These are phyloP conservation scores for Chymomyza procnemis DNA, from an alignment of 2,888 invertebrate species.

Conservation along the genomic window DNA sequence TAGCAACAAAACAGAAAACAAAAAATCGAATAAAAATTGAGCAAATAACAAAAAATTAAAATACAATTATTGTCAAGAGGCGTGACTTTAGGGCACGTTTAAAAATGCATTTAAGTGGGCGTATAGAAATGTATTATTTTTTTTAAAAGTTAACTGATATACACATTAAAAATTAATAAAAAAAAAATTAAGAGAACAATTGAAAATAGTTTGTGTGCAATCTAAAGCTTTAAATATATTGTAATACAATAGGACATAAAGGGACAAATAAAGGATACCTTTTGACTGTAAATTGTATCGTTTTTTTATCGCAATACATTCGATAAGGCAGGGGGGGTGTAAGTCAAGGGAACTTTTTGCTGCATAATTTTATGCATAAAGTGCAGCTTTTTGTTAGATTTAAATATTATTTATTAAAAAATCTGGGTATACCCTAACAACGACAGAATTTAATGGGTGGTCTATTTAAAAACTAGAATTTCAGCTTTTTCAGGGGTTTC, in stretches of 20 bases:
- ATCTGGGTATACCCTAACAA: too few species aligned
- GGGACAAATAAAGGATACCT: not conserved
- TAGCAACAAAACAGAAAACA: too few species aligned
- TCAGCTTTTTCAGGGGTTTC: too few species aligned
- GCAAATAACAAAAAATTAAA: not conserved
- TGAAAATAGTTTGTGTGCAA: not conserved
- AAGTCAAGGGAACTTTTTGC: too few species aligned
- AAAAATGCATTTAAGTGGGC: not conserved
- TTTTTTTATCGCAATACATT: too few species aligned
- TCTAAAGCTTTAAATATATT: not conserved
- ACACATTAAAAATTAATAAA: not conserved
- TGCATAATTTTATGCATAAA: too few species aligned
- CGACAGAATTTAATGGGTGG: too few species aligned
- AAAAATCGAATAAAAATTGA: not conserved
- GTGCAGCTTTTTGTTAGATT: too few species aligned
- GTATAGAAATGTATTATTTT: not conserved
- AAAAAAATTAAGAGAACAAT: not conserved
- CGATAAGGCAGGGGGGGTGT: too few species aligned
- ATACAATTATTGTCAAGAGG: not conserved
- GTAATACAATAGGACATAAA: not conserved
- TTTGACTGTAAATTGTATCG: not conserved
- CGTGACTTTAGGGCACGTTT: not conserved
- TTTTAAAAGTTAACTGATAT: not conserved
- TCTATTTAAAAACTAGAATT: too few species aligned
- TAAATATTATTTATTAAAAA: too few species aligned